Evolutionary conservation across 2,797 vertebrate species (phyloP).

Genomic region (Sebastiscus tertius): DNA sequence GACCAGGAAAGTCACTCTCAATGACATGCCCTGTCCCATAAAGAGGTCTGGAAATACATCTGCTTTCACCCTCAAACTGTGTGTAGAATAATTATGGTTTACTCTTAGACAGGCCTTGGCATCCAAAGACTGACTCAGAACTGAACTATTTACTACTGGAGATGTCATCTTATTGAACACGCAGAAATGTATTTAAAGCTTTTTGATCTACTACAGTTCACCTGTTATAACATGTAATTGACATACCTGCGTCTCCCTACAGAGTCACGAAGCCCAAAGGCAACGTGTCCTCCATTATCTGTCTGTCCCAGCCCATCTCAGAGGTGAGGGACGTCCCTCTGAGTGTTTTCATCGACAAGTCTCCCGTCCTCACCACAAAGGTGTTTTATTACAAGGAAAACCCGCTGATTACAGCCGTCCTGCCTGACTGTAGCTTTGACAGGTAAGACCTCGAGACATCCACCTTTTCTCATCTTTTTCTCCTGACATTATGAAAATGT

Average conservation of each 20-base stretch:
- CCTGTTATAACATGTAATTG: not conserved
- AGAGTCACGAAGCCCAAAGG: slow-evolving; percentile 73
- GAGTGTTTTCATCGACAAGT: slow-evolving; percentile 87
- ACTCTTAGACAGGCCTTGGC: not conserved
- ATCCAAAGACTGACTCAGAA: slow-evolving; percentile 16
- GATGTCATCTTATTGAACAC: not conserved
- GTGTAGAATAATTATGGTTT: slow-evolving; percentile 11
- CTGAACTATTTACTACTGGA: not conserved
- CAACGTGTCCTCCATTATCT: slow-evolving; percentile 79
- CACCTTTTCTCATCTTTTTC: not conserved
- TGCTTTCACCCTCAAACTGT: not conserved
- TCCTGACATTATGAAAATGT: not conserved
- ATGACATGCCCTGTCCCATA: slow-evolving; percentile 85
- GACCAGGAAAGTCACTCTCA: slow-evolving; percentile 86
- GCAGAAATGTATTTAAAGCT: not conserved
- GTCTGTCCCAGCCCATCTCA: slow-evolving; percentile 75
- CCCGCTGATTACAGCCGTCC: slow-evolving; percentile 82
- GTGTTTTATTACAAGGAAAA: slow-evolving; percentile 90
- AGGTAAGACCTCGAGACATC: slow-evolving; percentile 73
- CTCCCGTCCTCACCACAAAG: slow-evolving; percentile 79
- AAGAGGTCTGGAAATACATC: slow-evolving; percentile 59
- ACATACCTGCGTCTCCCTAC: slow-evolving; percentile 22
- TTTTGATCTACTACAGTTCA: not conserved
- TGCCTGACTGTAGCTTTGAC: slow-evolving; percentile 88
- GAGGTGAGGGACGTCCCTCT: slow-evolving; percentile 79